A percentile compares a stretch with the other conserved stretches of the same genome.
These are phyloP conservation scores for Cerastoderma edule DNA, from an alignment of 2,888 invertebrate genomes.

Conservation along the genomic window DNA sequence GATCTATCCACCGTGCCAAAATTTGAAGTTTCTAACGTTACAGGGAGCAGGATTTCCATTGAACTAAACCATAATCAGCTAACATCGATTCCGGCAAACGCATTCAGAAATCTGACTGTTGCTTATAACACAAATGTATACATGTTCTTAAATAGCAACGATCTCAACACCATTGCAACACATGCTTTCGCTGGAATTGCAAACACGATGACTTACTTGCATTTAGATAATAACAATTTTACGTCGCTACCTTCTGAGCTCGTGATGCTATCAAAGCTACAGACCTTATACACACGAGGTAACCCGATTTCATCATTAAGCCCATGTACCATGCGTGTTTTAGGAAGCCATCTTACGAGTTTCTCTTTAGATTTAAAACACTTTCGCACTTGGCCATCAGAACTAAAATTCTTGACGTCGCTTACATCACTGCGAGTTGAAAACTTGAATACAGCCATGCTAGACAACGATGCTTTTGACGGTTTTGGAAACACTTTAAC, in stretches of 20 bases:
- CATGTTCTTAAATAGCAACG: not conserved
- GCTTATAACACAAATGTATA: not conserved
- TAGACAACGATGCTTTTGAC: constrained; percentile 3
- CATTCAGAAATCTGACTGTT: not conserved
- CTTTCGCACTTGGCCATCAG: not conserved
- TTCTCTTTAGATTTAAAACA: not conserved
- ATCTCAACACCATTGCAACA: not conserved
- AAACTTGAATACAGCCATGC: not conserved
- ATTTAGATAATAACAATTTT: constrained; percentile 8
- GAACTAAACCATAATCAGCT: not conserved
- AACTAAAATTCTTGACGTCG: not conserved
- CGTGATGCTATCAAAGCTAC: not conserved
- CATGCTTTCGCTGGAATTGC: constrained; percentile 6
- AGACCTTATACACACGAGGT: not conserved
- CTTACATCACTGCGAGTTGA: not conserved
- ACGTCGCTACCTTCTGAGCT: not conserved
- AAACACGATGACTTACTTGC: not conserved
- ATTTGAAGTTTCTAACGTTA: not conserved
- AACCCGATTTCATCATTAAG: not conserved
- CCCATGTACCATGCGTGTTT: not conserved
- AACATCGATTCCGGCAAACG: constrained; percentile 3
- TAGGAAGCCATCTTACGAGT: not conserved
- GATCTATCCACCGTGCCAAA: constrained; percentile 1
- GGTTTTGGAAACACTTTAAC: not conserved
- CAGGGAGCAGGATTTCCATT: not conserved